Evolutionary conservation across 2,797 vertebrate genomes (phyloP), one percentile per base, ranked within the genome.

Genomic region (Microctenopoma stevenorrisi): DNA sequence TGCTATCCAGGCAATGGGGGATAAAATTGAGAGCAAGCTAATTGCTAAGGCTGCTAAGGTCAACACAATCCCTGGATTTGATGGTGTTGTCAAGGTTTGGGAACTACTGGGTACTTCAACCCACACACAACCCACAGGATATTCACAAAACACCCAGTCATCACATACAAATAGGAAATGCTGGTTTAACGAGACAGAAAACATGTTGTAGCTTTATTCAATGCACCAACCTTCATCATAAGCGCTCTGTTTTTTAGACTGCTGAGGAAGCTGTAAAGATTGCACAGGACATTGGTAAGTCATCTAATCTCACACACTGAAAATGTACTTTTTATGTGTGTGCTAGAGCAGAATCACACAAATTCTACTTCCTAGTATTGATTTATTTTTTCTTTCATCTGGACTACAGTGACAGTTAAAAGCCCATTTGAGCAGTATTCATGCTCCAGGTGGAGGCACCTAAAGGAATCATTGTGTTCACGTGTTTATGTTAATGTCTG

Each of bases 21-120:
- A 99, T 92, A 99, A 99, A 92, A 99, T 99, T 79, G 96, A 99
- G 93, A 99, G 97, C 92, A 99, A 99, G 91, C 91, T 98, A 74
- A 94, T 99, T 79, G 98, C 97, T 69, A 98, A 98, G 93, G 95
- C 95, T 61, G 96, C 98, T 46, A 95, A 97, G 68, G 97, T 99
- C 92, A 99, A 96, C 92, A 98, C 96, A 0, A 99, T 99, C 81
- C 97, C 98, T 47, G 98, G 97, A 65, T 99, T 95, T 80, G 98
- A 99, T 89, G 98, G 97, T 40, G 96, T 99, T 30, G 96, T 99
- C 44, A 93, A 97, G 97, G 97, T 98, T 82, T 0, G 15, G 0
- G 2, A 44, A 58, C 7, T 18, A 18, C 18, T 18, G 5, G 14
- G 44, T 22, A 9, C 10, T 22, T 48, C 10, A 22, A 11, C 46